phyloP scores from a whole-genome alignment of 2,113 vertebrate genomes.

The Malurus melanocephalus region DNA sequence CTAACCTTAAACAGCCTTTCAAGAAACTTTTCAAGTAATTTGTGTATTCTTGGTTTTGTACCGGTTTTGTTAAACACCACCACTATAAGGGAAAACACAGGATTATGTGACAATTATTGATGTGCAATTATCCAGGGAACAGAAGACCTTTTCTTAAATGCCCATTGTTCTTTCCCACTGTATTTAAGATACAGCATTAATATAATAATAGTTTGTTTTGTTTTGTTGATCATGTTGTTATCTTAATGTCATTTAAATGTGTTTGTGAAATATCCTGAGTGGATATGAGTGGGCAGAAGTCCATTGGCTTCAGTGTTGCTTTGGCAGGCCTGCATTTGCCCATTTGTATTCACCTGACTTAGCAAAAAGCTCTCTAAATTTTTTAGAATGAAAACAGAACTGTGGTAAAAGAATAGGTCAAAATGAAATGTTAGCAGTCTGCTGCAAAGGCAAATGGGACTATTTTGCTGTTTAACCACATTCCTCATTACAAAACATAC shows the following conservation, averaged over 20 bases:
- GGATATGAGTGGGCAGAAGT: neutral
- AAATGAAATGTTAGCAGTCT: slow-evolving; percentile 38
- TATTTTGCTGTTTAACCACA: slow-evolving; percentile 44
- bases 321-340: neutral
- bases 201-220: neutral
- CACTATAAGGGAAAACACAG: neutral
- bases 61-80: neutral
- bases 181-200: neutral
- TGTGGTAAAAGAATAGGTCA: neutral
- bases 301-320: neutral
- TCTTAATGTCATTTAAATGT: neutral
- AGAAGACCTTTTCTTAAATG: neutral
- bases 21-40: neutral
- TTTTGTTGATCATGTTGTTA: neutral
- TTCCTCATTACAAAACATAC: slow-evolving; percentile 43
- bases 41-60: neutral
- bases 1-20: neutral
- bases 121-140: neutral
- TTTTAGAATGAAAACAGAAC: slow-evolving; percentile 26
- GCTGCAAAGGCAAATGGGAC: slow-evolving; percentile 28
- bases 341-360: slow-evolving; percentile 40
- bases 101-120: neutral
- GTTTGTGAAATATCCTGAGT: neutral
- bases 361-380: slow-evolving; percentile 20
- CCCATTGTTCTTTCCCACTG: neutral